Base-by-base conservation (phyloP, 92 coral and sea anemone genomes). In the Pocillopora meandrina region DNA sequence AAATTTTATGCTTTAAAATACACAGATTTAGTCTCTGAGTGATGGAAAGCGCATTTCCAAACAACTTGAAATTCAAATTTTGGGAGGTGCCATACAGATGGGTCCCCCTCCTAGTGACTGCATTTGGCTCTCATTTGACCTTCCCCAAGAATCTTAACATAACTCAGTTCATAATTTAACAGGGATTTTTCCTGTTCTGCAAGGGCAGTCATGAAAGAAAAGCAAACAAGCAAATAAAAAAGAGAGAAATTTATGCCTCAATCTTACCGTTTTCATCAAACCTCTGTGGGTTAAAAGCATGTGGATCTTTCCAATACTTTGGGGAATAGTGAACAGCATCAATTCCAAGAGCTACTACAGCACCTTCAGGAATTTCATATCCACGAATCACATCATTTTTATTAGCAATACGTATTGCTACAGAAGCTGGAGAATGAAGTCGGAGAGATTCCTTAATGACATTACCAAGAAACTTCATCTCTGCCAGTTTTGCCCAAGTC, bases 381-480 rank as follows among this genome's bases (percentile, higher is more conserved):
- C 92, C 97, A 34, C 86, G 91, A 35, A 91, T 80, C 34, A 83
- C 77, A 65, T 91, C 90, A 65, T 79, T 82, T 26, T 83, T 86
- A 18, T 71, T 77, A 15, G 81, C 77, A 61, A 47, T 33, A 72
- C 97, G 89, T 11, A 33, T 12, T 2, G 74, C 64, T 17, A 57
- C 1, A 17, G 77, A 10, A 19, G 82, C 97, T 10, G 97, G 92
- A 7, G 92, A 31, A 61, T 92, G 94, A 9, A 82, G 87, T 10
- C 97, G 88, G 61, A 88, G 65, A 5, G 94, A 91, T 72, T 93
- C 97, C 34, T 91, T 91, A 23, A 93, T 79, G 12, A 91, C 92
- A 56, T 89, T 84, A 73, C 91, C 89, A 65, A 93, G 80, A 34
- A 88, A 93, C 74, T 88, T 86, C 84, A 93, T 64, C 76, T 85